These are phyloP conservation scores for Oligia strigilis DNA, from an alignment of 2,888 invertebrate species.

Conservation along the genomic window DNA sequence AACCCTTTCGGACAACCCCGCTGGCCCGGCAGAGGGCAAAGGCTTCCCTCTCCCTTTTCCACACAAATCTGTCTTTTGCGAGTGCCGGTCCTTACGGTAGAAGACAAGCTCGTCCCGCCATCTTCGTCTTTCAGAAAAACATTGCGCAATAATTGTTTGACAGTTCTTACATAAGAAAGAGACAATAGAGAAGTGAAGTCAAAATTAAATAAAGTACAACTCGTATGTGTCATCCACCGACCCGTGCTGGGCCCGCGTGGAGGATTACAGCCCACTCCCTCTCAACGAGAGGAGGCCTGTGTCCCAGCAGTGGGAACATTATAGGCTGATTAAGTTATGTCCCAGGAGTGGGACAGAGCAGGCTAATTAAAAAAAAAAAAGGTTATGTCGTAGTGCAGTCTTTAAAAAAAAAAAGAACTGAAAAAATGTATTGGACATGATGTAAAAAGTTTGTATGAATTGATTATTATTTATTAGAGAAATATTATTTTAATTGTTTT, in stretches of 20 bases:
- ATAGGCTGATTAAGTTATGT: no score
- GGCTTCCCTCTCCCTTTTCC: no score
- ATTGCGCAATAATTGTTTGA: neutral
- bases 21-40: no score
- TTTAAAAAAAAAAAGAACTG: slow-evolving; percentile 1
- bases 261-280: neutral
- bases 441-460: slow-evolving; percentile 33
- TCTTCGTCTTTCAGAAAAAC: no score
- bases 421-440: slow-evolving; percentile 15
- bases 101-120: no score
- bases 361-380: no score
- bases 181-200: neutral
- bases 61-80: no score
- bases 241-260: no score
- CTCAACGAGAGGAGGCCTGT: neutral
- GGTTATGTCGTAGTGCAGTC: slow-evolving; percentile 25
- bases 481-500: slow-evolving; percentile 44
- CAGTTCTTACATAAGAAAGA: neutral
- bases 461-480: slow-evolving; percentile 51
- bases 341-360: neutral
- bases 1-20: no score
- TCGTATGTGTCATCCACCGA: neutral
- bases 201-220: neutral
- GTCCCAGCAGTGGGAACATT: no score
- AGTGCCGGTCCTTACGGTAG: no score